Conservation (phyloP, 1,140 invertebrate genomes). For the Drosophila suzukii region DNA sequence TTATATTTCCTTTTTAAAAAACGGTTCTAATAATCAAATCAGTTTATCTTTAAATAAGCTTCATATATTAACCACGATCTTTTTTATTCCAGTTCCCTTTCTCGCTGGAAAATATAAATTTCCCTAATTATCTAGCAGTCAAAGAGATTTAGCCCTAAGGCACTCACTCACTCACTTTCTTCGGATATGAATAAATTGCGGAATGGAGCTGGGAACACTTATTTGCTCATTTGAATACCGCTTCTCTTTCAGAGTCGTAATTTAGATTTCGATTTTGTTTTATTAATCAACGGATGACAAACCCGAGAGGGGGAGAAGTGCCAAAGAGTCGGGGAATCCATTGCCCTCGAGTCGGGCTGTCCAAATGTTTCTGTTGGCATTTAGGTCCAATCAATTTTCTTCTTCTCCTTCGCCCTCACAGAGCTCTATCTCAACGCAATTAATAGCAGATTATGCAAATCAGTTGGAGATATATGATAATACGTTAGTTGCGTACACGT, state of each 20-base stretch:
- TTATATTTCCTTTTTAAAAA: no score
- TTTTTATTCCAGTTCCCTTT: not conserved
- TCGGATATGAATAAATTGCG: constrained; percentile 15
- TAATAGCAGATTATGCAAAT: constrained; percentile 82
- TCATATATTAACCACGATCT: not conserved
- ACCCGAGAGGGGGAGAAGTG: not conserved
- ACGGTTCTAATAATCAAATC: no score
- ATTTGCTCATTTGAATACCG: constrained; percentile 51
- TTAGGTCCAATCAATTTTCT: constrained; percentile 74
- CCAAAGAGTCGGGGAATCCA: constrained; percentile 31
- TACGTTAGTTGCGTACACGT: constrained; percentile 21
- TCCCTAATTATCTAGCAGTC: constrained; percentile 16
- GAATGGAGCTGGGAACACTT: constrained; percentile 16
- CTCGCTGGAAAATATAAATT: constrained; percentile 16
- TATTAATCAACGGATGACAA: constrained; percentile 53
- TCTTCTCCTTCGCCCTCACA: constrained; percentile 16
- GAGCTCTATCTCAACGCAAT: constrained; percentile 68
- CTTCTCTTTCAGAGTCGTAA: constrained; percentile 37
- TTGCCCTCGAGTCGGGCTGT: constrained; percentile 55
- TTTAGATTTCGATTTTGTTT: constrained; percentile 58
- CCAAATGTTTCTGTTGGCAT: constrained; percentile 70
- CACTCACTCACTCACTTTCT: constrained; percentile 40
- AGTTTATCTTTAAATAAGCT: not conserved
- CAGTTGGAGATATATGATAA: constrained; percentile 52
- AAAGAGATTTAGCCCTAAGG: not conserved